These are phyloP conservation scores for Sorex fumeus DNA, from an alignment of 2,113 vertebrate species.

Conservation along the genomic window DNA sequence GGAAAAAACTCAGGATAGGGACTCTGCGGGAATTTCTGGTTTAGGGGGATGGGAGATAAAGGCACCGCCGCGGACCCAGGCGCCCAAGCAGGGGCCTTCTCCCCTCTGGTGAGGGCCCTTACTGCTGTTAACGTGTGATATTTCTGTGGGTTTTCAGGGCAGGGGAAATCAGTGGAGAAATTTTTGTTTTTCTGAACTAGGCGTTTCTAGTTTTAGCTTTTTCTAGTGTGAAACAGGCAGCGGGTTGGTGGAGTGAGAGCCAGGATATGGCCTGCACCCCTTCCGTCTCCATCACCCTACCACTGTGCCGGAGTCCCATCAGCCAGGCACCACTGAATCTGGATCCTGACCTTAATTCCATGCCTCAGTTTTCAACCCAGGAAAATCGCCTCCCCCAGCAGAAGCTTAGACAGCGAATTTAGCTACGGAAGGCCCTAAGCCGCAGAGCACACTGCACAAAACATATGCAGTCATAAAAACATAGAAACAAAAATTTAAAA, in stretches of 20 bases:
- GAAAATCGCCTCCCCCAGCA: neutral
- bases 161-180: neutral
- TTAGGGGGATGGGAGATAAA: neutral
- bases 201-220: neutral
- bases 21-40: neutral
- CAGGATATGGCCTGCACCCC: neutral
- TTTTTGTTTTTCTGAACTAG: constrained; percentile 47
- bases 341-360: constrained; percentile 21
- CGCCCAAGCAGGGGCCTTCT: constrained; percentile 47
- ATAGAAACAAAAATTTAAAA: constrained; percentile 54
- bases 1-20: neutral
- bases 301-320: neutral
- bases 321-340: neutral
- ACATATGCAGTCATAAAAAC: constrained; percentile 39
- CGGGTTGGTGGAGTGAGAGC: neutral
- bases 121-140: neutral
- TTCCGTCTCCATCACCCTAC: constrained; percentile 14
- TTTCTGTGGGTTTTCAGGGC: neutral
- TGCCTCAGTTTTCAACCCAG: constrained; percentile 43
- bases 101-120: neutral
- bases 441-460: neutral
- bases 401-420: constrained; percentile 20
- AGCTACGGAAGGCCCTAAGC: neutral
- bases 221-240: constrained; percentile 18
- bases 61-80: neutral